Evolutionary conservation across 1,140 invertebrate species (phyloP).

Genomic region (Drosophila insularis): DNA sequence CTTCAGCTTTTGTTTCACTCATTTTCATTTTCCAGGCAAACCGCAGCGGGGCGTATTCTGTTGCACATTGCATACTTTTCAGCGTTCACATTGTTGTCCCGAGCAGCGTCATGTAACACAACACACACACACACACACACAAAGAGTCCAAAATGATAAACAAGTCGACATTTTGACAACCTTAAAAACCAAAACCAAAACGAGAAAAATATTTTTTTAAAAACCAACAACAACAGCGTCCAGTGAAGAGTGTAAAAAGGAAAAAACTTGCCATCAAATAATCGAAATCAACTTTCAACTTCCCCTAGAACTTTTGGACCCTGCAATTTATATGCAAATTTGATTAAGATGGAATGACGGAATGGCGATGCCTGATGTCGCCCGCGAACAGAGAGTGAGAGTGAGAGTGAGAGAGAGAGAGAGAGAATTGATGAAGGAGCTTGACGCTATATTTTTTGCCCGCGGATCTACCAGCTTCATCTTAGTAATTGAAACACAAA

Average conservation of each 20-base stretch:
- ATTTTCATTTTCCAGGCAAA: constrained; percentile 38
- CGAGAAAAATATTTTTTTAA: background rate
- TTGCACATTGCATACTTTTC: constrained; percentile 61
- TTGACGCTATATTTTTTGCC: constrained; percentile 11
- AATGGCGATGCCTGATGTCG: constrained; percentile 12
- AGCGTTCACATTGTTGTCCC: constrained; percentile 40
- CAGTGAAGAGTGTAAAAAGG: constrained; percentile 23
- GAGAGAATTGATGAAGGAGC: background rate
- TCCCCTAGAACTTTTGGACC: constrained; percentile 48
- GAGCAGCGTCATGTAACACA: constrained; percentile 54
- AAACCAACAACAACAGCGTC: constrained; percentile 7
- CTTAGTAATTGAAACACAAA: constrained; percentile 69
- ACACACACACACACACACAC: background rate
- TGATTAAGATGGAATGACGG: constrained; percentile 68
- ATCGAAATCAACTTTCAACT: constrained; percentile 76
- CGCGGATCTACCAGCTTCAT: constrained; percentile 16
- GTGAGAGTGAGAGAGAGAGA: background rate
- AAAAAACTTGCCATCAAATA: constrained; percentile 62
- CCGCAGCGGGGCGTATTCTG: constrained; percentile 14
- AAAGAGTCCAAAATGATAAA: constrained; percentile 51
- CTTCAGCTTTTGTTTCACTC: constrained; percentile 60
- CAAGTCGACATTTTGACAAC: constrained; percentile 77
- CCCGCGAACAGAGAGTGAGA: background rate
- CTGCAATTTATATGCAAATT: constrained; percentile 80
- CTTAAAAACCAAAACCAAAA: constrained; percentile 30